phyloP scores from a whole-genome alignment of 2,888 invertebrate species.

The Stenotaenia linearis region DNA sequence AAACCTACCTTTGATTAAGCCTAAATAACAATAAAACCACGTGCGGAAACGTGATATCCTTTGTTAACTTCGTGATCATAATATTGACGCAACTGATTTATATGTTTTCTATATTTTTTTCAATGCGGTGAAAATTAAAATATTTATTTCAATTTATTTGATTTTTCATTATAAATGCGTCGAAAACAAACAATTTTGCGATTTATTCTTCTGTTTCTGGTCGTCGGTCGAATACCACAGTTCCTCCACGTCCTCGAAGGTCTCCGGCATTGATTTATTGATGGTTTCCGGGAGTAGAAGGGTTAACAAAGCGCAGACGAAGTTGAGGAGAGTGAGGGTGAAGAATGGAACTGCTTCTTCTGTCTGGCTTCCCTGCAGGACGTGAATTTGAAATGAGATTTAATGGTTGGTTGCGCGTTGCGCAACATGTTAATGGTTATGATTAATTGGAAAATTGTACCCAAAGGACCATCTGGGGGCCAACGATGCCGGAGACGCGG shows the following conservation, averaged over 20 bases:
- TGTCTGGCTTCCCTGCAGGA: background rate
- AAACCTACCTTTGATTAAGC: too few relatives aligned
- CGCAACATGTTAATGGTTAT: background rate
- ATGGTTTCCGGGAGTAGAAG: background rate
- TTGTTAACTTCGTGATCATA: too few relatives aligned
- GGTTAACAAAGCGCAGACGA: background rate
- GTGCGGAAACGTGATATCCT: too few relatives aligned
- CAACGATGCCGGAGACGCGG: background rate
- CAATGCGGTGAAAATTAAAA: too few relatives aligned
- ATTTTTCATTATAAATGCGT: background rate
- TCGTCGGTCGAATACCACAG: background rate
- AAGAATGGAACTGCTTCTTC: slow-evolving; percentile 5
- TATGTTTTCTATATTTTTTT: too few relatives aligned
- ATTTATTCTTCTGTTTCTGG: too few relatives aligned
- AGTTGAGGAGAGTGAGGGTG: background rate
- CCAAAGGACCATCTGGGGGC: background rate
- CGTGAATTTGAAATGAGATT: background rate
- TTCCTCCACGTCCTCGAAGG: slow-evolving; percentile 21
- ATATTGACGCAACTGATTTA: too few relatives aligned
- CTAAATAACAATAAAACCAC: too few relatives aligned
- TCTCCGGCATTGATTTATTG: background rate
- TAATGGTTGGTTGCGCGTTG: background rate
- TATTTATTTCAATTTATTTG: too few relatives aligned
- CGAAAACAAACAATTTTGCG: background rate
- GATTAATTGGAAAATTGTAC: background rate